Evolutionary conservation across 1,140 invertebrate species (phyloP).

Genomic region (Listronotus bonariensis): DNA sequence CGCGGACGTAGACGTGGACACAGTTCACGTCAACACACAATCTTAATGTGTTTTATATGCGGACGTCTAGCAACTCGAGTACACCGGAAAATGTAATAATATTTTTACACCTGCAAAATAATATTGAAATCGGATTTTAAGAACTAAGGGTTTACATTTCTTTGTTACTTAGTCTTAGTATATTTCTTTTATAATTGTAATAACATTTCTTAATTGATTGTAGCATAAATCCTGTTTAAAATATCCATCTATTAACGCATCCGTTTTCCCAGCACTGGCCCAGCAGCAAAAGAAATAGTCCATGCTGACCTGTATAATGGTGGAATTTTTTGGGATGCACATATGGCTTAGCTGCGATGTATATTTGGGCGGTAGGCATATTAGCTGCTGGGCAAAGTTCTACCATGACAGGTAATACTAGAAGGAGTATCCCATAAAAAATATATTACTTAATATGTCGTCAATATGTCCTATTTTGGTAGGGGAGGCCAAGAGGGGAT

Average conservation of each 20-base stretch:
- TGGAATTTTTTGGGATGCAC: slow-evolving; percentile 85
- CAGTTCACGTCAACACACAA: no score
- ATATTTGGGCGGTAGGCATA: slow-evolving; percentile 91
- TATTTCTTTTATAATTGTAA: not conserved
- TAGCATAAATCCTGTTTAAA: slow-evolving; percentile 33
- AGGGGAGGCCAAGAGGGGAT: no score
- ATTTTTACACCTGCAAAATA: no score
- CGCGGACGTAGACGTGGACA: no score
- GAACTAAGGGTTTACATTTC: no score
- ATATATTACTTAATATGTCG: no score
- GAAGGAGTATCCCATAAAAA: no score
- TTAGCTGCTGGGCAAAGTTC: slow-evolving; percentile 90
- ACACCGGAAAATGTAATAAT: no score
- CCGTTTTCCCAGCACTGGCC: slow-evolving; percentile 46
- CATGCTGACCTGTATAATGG: slow-evolving; percentile 83
- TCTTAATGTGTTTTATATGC: no score
- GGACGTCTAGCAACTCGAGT: no score
- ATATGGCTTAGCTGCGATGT: slow-evolving; percentile 81
- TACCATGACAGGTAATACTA: slow-evolving; percentile 77
- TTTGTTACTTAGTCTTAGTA: not conserved
- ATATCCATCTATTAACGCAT: slow-evolving; percentile 43
- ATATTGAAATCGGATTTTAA: no score
- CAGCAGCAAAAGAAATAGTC: slow-evolving; percentile 63
- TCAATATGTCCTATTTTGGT: no score
- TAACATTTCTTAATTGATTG: not conserved